These are phyloP conservation scores for Phaenicophaeus curvirostris DNA, from an alignment of 2,797 vertebrate species.

Conservation along the genomic window DNA sequence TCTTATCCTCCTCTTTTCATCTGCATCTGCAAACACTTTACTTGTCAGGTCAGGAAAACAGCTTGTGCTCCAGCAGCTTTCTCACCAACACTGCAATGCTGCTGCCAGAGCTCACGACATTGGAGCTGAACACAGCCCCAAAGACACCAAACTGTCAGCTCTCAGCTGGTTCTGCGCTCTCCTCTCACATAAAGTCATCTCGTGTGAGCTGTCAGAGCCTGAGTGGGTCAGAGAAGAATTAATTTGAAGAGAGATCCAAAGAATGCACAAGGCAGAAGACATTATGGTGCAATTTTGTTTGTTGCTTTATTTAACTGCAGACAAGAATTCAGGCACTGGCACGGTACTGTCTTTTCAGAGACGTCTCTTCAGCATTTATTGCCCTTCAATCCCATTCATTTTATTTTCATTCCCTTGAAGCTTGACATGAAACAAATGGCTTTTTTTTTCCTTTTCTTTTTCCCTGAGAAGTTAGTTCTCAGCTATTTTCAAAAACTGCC, in stretches of 20 bases:
- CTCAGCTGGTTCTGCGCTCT: neutral
- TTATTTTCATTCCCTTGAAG: neutral
- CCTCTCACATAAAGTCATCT: neutral
- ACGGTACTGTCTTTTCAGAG: neutral
- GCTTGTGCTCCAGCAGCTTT: neutral
- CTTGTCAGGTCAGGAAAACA: neutral
- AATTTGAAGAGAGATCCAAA: neutral
- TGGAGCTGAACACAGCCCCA: neutral
- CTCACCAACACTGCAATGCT: neutral
- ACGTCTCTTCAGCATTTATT: neutral
- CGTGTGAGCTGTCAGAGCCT: neutral
- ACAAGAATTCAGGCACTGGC: neutral
- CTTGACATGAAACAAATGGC: neutral
- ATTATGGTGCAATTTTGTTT: neutral
- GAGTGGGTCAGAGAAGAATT: neutral
- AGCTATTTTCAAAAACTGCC: neutral
- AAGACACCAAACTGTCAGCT: neutral
- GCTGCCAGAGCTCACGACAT: neutral
- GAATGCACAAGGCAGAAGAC: neutral
- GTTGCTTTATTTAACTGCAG: neutral
- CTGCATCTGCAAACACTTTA: neutral
- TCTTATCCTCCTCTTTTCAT: neutral
- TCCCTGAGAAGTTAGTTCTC: neutral
- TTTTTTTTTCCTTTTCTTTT: too few relatives aligned
- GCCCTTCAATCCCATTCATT: neutral